These are phyloP conservation scores for Laothoe populi DNA, from an alignment of 2,888 invertebrate species.

Conservation along the genomic window DNA sequence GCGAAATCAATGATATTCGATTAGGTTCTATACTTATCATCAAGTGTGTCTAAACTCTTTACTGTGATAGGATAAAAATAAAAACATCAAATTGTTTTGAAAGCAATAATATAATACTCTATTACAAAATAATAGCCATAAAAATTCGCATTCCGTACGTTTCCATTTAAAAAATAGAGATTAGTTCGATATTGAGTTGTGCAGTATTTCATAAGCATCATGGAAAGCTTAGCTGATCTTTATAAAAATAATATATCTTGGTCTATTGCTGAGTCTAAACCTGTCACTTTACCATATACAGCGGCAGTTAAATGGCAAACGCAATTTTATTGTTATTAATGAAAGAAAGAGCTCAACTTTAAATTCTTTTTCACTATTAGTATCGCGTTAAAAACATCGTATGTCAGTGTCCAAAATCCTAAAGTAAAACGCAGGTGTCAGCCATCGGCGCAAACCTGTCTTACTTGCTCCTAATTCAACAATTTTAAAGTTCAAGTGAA, in stretches of 20 bases:
- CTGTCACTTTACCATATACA: conserved; percentile 22
- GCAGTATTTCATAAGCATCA: neutral
- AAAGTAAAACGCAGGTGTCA: conserved; percentile 19
- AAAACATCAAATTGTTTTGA: no score
- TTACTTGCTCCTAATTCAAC: conserved; percentile 20
- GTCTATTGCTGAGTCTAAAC: conserved; percentile 18
- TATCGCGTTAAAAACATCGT: conserved; percentile 11
- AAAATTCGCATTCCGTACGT: neutral
- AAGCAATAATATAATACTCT: no score
- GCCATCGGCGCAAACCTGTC: conserved; percentile 18
- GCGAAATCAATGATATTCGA: no score
- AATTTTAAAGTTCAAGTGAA: conserved; percentile 27
- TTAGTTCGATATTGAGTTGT: neutral
- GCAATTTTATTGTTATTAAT: conserved; percentile 20
- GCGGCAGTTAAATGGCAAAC: conserved; percentile 20
- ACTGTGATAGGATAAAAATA: no score
- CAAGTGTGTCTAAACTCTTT: no score
- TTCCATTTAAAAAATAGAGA: neutral
- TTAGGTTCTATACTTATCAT: no score
- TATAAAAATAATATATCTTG: conserved; percentile 28
- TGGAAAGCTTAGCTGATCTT: conserved; percentile 18
- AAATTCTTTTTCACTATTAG: conserved; percentile 12
- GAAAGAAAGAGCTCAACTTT: conserved; percentile 2
- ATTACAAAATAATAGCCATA: neutral
- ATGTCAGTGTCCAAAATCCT: conserved; percentile 24